Conservation (phyloP, 2,113 vertebrate genomes). For the Chrysochloris asiatica region DNA sequence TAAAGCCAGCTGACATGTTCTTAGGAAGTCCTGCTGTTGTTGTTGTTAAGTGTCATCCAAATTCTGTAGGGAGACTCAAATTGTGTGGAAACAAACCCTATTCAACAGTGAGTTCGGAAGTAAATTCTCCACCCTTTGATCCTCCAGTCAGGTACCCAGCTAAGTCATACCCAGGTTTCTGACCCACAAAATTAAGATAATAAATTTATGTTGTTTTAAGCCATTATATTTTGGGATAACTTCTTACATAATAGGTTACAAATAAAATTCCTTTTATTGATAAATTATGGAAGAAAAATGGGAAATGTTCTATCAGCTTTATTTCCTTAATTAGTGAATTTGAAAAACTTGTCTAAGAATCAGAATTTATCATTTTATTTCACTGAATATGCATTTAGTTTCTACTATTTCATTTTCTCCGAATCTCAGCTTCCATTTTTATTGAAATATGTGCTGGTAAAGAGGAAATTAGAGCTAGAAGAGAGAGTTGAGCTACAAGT, state of each 20-base stretch:
- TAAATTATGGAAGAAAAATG: not conserved
- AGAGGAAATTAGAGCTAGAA: not conserved
- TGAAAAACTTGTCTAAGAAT: not conserved
- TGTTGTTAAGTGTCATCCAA: too few species aligned
- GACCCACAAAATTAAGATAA: not conserved
- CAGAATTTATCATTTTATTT: not conserved
- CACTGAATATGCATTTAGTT: not conserved
- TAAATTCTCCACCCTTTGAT: not conserved
- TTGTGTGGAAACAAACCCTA: not conserved
- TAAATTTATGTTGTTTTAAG: not conserved
- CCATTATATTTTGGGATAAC: not conserved
- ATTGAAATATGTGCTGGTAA: not conserved
- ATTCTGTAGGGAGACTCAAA: not conserved
- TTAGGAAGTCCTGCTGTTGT: not conserved
- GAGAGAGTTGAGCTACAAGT: not conserved
- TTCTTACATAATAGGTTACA: not conserved
- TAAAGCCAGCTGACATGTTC: not conserved
- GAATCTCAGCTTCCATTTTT: not conserved
- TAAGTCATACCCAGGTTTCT: not conserved
- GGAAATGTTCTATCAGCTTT: not conserved
- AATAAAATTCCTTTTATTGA: conserved; percentile 8
- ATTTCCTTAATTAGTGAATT: not conserved
- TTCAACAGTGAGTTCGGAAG: not conserved
- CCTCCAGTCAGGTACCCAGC: not conserved
- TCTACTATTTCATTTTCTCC: conserved; percentile 13